Percentiles rank a stretch among this genome's conserved stretches.
These are phyloP conservation scores for Parotia lawesii DNA, from an alignment of 2,113 vertebrate genomes.

Conservation along the genomic window DNA sequence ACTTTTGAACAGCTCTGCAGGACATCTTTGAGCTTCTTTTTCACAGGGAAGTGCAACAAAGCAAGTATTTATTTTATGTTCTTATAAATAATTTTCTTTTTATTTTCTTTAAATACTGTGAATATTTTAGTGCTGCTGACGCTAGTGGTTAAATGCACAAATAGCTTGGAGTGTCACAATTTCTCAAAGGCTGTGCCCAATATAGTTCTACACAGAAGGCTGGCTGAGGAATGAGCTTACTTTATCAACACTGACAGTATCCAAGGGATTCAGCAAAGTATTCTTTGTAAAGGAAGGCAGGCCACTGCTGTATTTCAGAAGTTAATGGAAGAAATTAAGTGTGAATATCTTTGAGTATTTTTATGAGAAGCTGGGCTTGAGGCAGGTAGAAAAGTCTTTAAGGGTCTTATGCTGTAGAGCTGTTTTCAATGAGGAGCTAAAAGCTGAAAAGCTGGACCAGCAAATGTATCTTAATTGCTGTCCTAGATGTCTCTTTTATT, in stretches of 20 bases:
- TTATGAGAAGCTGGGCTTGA: not conserved
- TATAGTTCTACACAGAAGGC: not conserved
- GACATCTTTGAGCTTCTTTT: not conserved
- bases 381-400: not conserved
- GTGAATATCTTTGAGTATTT: not conserved
- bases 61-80: conserved; percentile 16
- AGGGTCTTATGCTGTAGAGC: not conserved
- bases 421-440: accelerated
- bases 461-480: not conserved
- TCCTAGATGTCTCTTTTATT: not conserved
- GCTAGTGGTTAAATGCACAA: not conserved
- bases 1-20: not conserved
- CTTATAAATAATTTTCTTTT: not conserved
- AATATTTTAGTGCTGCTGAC: not conserved
- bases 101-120: not conserved
- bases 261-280: not conserved
- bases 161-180: not conserved
- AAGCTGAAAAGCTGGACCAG: not conserved
- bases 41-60: not conserved
- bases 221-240: not conserved
- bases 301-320: not conserved
- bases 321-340: not conserved
- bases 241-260: not conserved
- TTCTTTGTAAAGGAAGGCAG: not conserved
- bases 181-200: not conserved